phyloP scores from a whole-genome alignment of 2,888 invertebrate genomes.

The Atherix ibis region DNA sequence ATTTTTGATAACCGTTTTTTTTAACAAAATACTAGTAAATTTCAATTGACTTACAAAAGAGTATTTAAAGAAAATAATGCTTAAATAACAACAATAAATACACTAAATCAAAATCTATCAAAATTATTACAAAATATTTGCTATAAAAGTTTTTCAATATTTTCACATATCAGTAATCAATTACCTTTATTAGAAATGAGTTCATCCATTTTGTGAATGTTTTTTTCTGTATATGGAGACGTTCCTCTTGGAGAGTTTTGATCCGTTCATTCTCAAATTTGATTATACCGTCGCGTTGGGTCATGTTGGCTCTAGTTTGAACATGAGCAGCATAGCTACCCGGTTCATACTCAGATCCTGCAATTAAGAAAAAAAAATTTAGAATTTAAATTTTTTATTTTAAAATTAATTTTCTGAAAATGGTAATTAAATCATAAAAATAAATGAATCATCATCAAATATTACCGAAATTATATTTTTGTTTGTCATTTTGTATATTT shows the following conservation, averaged over 20 bases:
- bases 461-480: background rate
- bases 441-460: constrained; percentile 1
- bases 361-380: constrained; percentile 10
- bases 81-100: no score
- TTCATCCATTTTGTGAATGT: constrained; percentile 99
- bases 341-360: constrained; percentile 52
- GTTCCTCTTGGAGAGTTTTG: constrained; percentile 91
- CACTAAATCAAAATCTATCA: no score
- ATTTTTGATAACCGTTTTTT: no score
- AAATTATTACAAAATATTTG: no score
- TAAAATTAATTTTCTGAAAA: background rate
- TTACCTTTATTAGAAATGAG: constrained; percentile 87
- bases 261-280: constrained; percentile 95
- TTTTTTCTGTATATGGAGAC: constrained; percentile 97
- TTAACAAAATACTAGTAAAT: no score
- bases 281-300: constrained; percentile 77
- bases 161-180: no score
- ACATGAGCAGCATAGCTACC: constrained; percentile 46
- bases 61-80: no score
- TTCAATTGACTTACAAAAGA: no score
- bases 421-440: background rate
- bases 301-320: constrained; percentile 64
- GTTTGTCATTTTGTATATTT: background rate
- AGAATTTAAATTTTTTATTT: background rate
- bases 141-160: no score